Evolutionary conservation across 2,113 vertebrate species (phyloP), one percentile per base, ranked within the genome.

Genomic region (Amphiprion ocellaris): DNA sequence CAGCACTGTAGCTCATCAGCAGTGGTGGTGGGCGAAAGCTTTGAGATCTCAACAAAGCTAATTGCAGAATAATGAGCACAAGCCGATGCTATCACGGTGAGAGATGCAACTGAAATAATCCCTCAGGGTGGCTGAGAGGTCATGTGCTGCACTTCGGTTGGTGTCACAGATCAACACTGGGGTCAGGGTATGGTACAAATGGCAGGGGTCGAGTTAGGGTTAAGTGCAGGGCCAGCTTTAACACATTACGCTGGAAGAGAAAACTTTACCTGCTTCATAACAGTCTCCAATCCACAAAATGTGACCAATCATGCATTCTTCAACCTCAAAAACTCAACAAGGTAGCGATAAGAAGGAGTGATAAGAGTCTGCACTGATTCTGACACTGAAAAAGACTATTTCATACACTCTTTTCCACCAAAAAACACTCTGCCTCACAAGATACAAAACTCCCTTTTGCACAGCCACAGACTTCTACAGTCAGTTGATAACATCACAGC

Each of bases 1-100:
- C 86, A 87, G 84, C 89, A 69, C 37, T 65, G 56, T 37, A 64
- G 74, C 83, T 86, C 87, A 76, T 82, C 72, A 79, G 81, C 56
- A 55, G 70, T 6, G 41, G 69, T 60, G 78, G 70, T 73, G 19
- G 12, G 71, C 55, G 46, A 26, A 79, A 47, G 61, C 78, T 88
- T 71, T 66, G 69, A 79, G 63, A 78, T 73, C 83, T 76, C 47
- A 84, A 74, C 76, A 67, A 76, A 89, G 74, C 77, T 84, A 86
- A 91, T 79, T 78, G 70, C 59, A 49, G 77, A 74, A 82, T 92
- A 92, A 91, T 88, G 72, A 90, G 72, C 76, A 68, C 58, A 84
- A 85, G 66, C 72, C 10, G 10, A 63, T 30, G 33, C 50, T 4
- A 61, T 61, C 8, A 30, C 3, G 21, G 69, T 10, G 69, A 72